Base-by-base conservation (phyloP, 2,888 invertebrate species). In the Axea sp. region DNA sequence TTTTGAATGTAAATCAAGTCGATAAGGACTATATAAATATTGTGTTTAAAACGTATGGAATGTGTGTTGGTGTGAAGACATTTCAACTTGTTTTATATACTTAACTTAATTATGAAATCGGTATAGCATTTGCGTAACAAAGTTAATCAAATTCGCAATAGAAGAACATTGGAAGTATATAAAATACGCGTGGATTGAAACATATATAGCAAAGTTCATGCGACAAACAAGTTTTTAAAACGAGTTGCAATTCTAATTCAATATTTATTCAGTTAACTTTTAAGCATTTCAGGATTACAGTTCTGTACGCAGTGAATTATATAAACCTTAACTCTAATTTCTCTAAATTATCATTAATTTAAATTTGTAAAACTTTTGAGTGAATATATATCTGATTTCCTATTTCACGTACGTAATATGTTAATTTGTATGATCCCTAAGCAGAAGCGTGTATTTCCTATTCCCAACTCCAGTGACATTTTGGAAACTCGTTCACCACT, bases 181-280 rank as follows among this genome's bases (percentile, higher is more conserved):
- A 33, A 33, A 30, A 9, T 9, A 30, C n/a, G n/a, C n/a, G n/a
- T n/a, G 3, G 19, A 19, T 19, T 14, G 2, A 33, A 33, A 33
- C 9, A 9, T 30, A 30, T 11, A 39, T 39, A 39, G 22, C 14
- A 41, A 41, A 24, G 9, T 11, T 22, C 5, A 39, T 19, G 7
- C 11, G 19, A 37, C 37, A 37, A 37, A 15, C 37, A 8, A 22
- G 22, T 39, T 39, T 39, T 6, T 22, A 39, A 39, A 39, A 11
- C 14, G 3, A 14, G 15, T 14, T 14, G 7, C 4, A n/a, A 8
- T 2, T 33, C 7, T 30, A 30, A 30, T 30, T 30, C 28, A 9
- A 30, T 9, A 30, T 30, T 30, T 7, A 7, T 24, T 3, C 6
- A 37, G 1, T 17, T 17, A 8, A 19, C n/a, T n/a, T 37, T 8